Conservation (phyloP, 2,113 vertebrate species). For the Lamprotornis superbus region DNA sequence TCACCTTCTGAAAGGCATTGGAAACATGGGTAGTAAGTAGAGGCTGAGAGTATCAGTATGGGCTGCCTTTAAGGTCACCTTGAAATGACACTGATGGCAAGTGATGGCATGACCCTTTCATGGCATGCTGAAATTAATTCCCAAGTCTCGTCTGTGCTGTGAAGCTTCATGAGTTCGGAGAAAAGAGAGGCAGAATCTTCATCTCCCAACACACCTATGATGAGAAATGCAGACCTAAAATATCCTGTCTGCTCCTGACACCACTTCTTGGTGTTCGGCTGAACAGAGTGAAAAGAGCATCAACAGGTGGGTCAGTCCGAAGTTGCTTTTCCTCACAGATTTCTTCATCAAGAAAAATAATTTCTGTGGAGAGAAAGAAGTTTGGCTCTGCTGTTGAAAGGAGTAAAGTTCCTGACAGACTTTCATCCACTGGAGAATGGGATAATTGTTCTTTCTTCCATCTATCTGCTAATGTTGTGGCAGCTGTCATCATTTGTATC, state of each 20-base stretch:
- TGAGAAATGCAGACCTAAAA: not conserved
- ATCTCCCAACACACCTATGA: rapidly evolving
- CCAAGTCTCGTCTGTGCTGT: not conserved
- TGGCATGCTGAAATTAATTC: not conserved
- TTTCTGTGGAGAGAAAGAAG: not conserved
- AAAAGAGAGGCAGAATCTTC: not conserved
- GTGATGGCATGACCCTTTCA: not conserved
- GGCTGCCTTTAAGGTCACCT: not conserved
- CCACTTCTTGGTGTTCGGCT: not conserved
- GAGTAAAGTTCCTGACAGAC: not conserved
- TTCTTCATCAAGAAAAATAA: not conserved
- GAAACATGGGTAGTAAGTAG: not conserved
- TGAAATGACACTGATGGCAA: not conserved
- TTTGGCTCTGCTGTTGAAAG: not conserved
- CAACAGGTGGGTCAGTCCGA: not conserved
- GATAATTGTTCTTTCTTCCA: constrained; percentile 29
- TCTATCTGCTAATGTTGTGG: not conserved
- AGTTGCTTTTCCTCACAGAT: not conserved
- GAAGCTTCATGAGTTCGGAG: not conserved
- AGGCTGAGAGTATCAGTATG: not conserved
- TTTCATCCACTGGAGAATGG: not conserved
- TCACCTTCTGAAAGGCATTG: not conserved
- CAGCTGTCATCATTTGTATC: constrained; percentile 13
- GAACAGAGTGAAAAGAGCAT: not conserved
- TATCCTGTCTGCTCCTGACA: not conserved